phyloP scores from a whole-genome alignment of 1,140 invertebrate species.

The Calephelis nemesis region DNA sequence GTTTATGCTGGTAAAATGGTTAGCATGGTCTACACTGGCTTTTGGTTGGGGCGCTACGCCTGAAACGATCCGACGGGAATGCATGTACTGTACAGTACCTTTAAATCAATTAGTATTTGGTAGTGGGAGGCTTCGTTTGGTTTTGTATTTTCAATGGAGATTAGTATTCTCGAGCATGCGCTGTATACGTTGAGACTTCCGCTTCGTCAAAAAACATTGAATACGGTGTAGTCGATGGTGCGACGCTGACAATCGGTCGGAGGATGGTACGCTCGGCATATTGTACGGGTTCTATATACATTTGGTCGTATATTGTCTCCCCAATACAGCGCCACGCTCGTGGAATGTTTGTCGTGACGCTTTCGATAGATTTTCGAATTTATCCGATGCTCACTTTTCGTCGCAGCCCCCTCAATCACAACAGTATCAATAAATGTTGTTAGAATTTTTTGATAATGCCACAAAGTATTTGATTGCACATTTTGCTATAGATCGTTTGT shows the following conservation, averaged over 20 bases:
- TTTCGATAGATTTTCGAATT: slow-evolving; percentile 29
- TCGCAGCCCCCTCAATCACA: slow-evolving; percentile 28
- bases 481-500: background rate
- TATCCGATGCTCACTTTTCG: slow-evolving; percentile 38
- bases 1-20: slow-evolving; percentile 43
- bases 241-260: slow-evolving; percentile 68
- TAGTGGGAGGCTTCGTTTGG: slow-evolving; percentile 53
- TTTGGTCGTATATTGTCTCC: slow-evolving; percentile 37
- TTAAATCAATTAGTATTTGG: slow-evolving; percentile 26
- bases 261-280: slow-evolving; percentile 69
- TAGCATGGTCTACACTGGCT: slow-evolving; percentile 67
- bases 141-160: slow-evolving; percentile 59
- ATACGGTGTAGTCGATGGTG: slow-evolving; percentile 42
- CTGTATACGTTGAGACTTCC: slow-evolving; percentile 73
- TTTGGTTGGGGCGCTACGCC: slow-evolving; percentile 47
- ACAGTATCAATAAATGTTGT: slow-evolving; percentile 31
- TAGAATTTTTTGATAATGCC: slow-evolving; percentile 23
- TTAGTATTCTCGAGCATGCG: slow-evolving; percentile 72
- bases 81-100: slow-evolving; percentile 37
- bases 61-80: slow-evolving; percentile 20
- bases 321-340: slow-evolving; percentile 55
- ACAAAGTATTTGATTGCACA: slow-evolving; percentile 10
- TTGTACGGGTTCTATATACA: slow-evolving; percentile 13
- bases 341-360: slow-evolving; percentile 41
- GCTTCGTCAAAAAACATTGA: slow-evolving; percentile 61